Evolutionary conservation across 2,113 vertebrate species (phyloP).

Genomic region (Datnioides undecimradiatus): DNA sequence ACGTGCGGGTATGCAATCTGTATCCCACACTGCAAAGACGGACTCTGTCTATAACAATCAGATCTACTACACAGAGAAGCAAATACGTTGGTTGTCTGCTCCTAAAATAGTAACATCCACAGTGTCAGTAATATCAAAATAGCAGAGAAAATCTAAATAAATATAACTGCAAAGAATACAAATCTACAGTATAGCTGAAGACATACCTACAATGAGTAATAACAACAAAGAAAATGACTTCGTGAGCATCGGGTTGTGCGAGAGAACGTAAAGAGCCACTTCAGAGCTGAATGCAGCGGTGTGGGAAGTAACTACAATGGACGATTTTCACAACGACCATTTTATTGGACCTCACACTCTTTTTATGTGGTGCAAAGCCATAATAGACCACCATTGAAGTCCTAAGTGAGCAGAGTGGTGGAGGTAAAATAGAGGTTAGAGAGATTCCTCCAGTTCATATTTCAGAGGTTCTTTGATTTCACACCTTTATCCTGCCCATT

Average conservation of each 20-base stretch:
- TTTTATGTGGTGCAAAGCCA: slow-evolving; percentile 47
- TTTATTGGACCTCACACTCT: slow-evolving; percentile 45
- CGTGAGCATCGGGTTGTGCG: background rate
- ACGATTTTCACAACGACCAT: slow-evolving; percentile 32
- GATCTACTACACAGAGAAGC: too few relatives aligned
- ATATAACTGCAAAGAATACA: background rate
- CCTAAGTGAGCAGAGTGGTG: slow-evolving; percentile 28
- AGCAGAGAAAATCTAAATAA: background rate
- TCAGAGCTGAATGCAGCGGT: slow-evolving; percentile 1
- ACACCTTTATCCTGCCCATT: slow-evolving; percentile 54
- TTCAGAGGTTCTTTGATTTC: slow-evolving; percentile 70
- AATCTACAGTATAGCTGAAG: background rate
- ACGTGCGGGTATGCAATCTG: background rate
- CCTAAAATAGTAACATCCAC: background rate
- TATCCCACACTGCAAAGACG: background rate
- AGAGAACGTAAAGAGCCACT: background rate
- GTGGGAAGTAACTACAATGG: slow-evolving; percentile 34
- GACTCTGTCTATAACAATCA: too few relatives aligned
- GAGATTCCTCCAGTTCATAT: slow-evolving; percentile 67
- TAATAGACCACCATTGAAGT: slow-evolving; percentile 53
- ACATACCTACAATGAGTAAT: background rate
- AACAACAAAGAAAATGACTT: background rate
- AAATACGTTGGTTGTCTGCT: background rate
- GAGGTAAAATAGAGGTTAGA: slow-evolving; percentile 34
- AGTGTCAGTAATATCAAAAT: background rate